Base-by-base conservation (phyloP, 2,888 invertebrate genomes). In the Perizoma affinitatum region DNA sequence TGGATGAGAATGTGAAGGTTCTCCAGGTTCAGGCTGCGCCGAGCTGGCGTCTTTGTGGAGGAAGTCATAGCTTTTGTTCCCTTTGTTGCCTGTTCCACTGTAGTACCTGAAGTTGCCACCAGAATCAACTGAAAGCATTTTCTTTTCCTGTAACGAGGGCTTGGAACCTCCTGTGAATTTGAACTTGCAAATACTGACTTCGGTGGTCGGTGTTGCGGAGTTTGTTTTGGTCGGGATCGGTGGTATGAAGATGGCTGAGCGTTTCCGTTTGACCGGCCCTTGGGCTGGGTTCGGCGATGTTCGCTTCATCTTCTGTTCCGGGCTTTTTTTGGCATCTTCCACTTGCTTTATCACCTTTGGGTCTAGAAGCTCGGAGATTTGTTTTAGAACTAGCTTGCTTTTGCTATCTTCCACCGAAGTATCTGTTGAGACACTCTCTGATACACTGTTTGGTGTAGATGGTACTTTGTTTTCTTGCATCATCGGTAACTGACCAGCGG, bases 131-230 rank as follows among this genome's bases (percentile, higher is more conserved):
- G 97, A 97, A 0, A 98, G 92, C 95, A 97, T 97, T 84, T 98
- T 98, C 87, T 98, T 98, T 78, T 98, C 97, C 80, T 98, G 97
- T 50, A 98, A 80, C 60, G 96, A 96, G 0, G 98, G 98, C 69
- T 97, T 97, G 0, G 97, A 96, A 0, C 98, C 98, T 0, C 97
- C 97, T 0, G 97, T 97, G 80, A 98, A 97, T 82, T 98, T 98
- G 79, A 98, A 98, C 84, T 98, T 98, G 82, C 98, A 98, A 77
- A 98, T 98, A 83, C 96, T 96, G 45, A 97, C 97, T 84, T 97
- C 96, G 0, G 96, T 96, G 0, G 96, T 95, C 0, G 96, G 96
- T 72, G 96, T 96, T 4, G 95, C 94, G 5, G 95, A 94, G 71
- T 94, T 96, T 63, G 87, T 94, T 73, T 96, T 96, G 4, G 95